Conservation (phyloP, 2,113 vertebrate species). For the Silurus asotus region DNA sequence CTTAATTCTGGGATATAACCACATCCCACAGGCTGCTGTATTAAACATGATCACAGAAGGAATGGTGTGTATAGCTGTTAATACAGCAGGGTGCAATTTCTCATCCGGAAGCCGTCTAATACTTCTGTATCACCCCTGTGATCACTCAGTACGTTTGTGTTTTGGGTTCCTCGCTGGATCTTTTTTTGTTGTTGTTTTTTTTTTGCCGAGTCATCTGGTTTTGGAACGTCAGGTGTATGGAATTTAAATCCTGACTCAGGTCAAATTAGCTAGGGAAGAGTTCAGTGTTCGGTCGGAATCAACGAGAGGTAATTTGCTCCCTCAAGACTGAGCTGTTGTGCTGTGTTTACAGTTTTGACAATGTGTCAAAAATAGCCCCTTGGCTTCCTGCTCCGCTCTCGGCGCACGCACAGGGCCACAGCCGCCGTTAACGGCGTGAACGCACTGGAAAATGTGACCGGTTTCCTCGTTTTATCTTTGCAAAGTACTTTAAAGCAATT, state of each 20-base stretch:
- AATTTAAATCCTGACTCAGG: not conserved
- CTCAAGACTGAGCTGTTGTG: constrained; percentile 40
- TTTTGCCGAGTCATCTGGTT: not conserved
- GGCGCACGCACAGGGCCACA: constrained; percentile 1
- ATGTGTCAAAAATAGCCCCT: constrained; percentile 38
- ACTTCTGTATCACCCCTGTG: not conserved
- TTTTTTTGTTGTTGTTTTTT: no score
- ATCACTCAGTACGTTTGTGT: not conserved
- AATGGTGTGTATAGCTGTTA: not conserved
- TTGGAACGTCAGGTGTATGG: constrained; percentile 7
- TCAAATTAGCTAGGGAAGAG: not conserved
- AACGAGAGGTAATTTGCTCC: constrained; percentile 26
- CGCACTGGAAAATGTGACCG: constrained; percentile 36
- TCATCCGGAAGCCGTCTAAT: not conserved
- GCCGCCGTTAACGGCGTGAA: constrained; percentile 31
- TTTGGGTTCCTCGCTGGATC: not conserved
- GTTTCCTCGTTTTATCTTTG: constrained; percentile 52
- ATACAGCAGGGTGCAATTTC: not conserved
- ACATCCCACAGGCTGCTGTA: not conserved
- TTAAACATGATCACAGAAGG: constrained; percentile 12
- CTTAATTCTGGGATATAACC: not conserved
- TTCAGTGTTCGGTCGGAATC: constrained; percentile 23
- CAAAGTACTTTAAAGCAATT: constrained; percentile 49
- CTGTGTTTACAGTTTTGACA: constrained; percentile 33
- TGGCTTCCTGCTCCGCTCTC: constrained; percentile 39